Conservation (phyloP, 2,113 vertebrate genomes). For the Alces alces region DNA sequence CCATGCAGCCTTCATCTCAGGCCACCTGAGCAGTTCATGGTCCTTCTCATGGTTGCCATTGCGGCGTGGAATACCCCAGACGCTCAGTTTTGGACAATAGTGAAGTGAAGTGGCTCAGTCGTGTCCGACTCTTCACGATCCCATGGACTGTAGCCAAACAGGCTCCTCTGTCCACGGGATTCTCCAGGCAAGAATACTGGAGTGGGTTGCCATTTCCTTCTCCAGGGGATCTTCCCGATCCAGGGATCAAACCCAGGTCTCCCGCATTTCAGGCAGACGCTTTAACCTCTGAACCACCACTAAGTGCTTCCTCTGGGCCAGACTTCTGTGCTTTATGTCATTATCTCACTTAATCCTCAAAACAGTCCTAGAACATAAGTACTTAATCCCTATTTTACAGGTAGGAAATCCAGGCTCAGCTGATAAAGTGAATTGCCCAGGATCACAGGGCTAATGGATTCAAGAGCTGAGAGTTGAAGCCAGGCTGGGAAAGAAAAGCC, state of each 20-base stretch:
- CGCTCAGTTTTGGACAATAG: not conserved
- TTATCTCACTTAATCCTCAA: not conserved
- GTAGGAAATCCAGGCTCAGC: not conserved
- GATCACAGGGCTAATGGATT: not conserved
- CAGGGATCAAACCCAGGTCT: too few relatives aligned
- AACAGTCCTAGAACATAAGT: not conserved
- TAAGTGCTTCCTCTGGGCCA: not conserved
- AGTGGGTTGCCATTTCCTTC: too few relatives aligned
- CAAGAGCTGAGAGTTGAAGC: not conserved
- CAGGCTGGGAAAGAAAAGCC: not conserved
- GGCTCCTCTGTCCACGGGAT: too few relatives aligned
- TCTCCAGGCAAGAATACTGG: too few relatives aligned
- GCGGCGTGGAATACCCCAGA: not conserved
- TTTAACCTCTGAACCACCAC: too few relatives aligned
- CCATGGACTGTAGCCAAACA: too few relatives aligned
- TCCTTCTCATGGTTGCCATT: not conserved
- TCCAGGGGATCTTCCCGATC: too few relatives aligned
- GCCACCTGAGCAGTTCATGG: too few relatives aligned
- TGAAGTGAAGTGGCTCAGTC: too few relatives aligned
- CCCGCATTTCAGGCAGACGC: too few relatives aligned
- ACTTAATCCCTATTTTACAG: not conserved
- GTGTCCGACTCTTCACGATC: too few relatives aligned
- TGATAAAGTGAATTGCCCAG: not conserved
- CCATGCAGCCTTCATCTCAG: not conserved
- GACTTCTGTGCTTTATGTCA: not conserved